Conservation (phyloP, 2,113 vertebrate species). For the Tychaedon coryphoeus region DNA sequence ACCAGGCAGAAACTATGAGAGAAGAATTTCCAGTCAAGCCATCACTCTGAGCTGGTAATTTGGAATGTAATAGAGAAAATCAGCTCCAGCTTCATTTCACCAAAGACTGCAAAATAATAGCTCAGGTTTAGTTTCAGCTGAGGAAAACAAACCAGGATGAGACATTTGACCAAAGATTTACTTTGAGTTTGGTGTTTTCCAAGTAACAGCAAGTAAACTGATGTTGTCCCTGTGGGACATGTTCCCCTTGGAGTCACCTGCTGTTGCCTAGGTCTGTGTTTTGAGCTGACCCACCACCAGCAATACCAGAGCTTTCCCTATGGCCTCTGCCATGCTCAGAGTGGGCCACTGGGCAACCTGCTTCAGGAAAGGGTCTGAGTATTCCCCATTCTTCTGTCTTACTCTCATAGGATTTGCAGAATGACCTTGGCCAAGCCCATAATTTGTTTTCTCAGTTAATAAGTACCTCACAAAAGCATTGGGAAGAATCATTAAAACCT, state of each 20-base stretch:
- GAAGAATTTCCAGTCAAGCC: not conserved
- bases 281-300: not conserved
- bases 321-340: not conserved
- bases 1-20: not conserved
- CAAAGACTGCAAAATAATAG: not conserved
- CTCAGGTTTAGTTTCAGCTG: not conserved
- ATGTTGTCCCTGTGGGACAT: not conserved
- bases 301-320: not conserved
- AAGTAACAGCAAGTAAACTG: not conserved
- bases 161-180: not conserved
- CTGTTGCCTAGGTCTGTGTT: not conserved
- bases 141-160: not conserved
- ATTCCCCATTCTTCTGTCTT: not conserved
- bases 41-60: not conserved
- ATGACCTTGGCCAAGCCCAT: conserved; percentile 23
- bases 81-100: not conserved
- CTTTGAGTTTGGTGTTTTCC: not conserved
- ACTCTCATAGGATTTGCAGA: not conserved
- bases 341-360: not conserved
- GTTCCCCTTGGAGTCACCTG: not conserved
- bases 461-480: not conserved
- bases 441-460: conserved; percentile 35
- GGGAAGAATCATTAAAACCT: not conserved
- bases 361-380: not conserved
- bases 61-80: not conserved